These are phyloP conservation scores for Ormyrus labotus DNA, from an alignment of 2,888 invertebrate genomes.

Conservation along the genomic window DNA sequence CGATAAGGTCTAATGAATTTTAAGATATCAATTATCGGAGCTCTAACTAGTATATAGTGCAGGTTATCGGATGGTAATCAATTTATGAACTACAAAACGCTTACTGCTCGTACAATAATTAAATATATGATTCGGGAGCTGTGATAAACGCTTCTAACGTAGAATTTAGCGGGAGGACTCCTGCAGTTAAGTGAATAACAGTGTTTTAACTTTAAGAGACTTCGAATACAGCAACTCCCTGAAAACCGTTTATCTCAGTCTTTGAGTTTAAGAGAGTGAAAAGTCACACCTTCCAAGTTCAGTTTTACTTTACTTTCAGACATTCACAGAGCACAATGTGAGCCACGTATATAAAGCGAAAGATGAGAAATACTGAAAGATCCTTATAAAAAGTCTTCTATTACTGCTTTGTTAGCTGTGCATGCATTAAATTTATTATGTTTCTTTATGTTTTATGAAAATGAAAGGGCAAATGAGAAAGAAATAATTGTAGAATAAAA, in stretches of 20 bases:
- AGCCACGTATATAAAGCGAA: not conserved
- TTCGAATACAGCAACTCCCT: not conserved
- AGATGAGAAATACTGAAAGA: not conserved
- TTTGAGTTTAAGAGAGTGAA: constrained; percentile 31
- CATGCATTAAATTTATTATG: too few relatives aligned
- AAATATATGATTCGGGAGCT: not conserved
- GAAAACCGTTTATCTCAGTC: constrained; percentile 30
- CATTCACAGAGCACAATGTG: not conserved
- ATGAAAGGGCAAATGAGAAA: too few relatives aligned
- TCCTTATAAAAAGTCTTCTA: not conserved
- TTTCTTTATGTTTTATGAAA: too few relatives aligned
- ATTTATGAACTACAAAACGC: not conserved
- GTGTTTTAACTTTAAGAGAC: constrained; percentile 32
- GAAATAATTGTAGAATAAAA: too few relatives aligned
- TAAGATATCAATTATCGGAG: too few relatives aligned
- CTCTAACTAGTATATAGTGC: too few relatives aligned
- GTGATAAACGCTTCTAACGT: constrained; percentile 5
- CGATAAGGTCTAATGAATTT: too few relatives aligned
- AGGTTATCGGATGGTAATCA: too few relatives aligned
- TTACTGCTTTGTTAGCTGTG: too few relatives aligned
- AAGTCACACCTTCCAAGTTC: constrained; percentile 28
- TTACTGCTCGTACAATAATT: not conserved
- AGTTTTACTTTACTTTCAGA: constrained; percentile 24
- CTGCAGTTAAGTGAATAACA: constrained; percentile 8
- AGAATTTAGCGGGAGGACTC: not conserved